Evolutionary conservation across 2,888 invertebrate species (phyloP).

Genomic region (Rhagonycha lutea): DNA sequence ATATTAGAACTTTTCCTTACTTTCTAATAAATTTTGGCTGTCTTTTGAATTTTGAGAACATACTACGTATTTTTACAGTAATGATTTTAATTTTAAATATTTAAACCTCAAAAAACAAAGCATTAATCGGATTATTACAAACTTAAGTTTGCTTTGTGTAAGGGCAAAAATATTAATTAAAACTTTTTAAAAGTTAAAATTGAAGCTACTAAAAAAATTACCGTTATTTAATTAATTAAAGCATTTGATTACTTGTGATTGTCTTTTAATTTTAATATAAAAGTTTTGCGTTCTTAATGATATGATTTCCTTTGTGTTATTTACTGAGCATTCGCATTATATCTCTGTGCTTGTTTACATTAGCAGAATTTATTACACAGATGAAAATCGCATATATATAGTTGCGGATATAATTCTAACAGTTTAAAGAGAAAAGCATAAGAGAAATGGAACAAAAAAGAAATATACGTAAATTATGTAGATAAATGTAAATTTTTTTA

Average conservation of each 20-base stretch:
- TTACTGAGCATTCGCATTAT: background rate
- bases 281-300: background rate
- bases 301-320: background rate
- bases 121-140: background rate
- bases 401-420: slow-evolving; percentile 8
- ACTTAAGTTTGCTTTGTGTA: background rate
- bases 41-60: background rate
- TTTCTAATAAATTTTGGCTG: background rate
- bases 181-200: background rate
- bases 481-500: background rate
- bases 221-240: background rate
- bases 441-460: slow-evolving; percentile 7
- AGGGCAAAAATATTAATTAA: background rate
- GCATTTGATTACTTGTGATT: background rate
- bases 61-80: background rate
- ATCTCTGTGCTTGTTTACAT: slow-evolving; percentile 3
- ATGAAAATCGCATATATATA: slow-evolving; percentile 15
- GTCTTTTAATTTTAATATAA: background rate
- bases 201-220: background rate
- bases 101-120: background rate
- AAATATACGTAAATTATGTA: slow-evolving; percentile 11
- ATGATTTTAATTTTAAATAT: background rate
- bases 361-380: slow-evolving; percentile 13
- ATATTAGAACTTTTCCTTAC: background rate
- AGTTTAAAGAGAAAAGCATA: slow-evolving; percentile 1